Evolutionary conservation across 1,140 invertebrate species (phyloP).

Genomic region (Platorchestia sp.): DNA sequence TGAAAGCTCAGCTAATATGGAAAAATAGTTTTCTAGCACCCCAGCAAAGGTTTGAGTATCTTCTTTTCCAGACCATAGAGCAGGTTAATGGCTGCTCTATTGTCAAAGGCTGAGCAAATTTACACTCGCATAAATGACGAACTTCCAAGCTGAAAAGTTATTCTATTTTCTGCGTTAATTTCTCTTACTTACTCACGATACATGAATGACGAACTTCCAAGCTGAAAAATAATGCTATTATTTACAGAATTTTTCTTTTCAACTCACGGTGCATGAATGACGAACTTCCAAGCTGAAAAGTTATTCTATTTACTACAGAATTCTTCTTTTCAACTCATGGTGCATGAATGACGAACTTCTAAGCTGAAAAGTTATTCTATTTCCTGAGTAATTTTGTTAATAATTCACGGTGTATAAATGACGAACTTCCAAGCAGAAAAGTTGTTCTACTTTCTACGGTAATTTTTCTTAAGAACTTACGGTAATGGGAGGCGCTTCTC

Average conservation of each 20-base stretch:
- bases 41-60: background rate
- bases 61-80: background rate
- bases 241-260: background rate
- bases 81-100: background rate
- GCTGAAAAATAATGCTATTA: background rate
- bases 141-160: background rate
- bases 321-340: background rate
- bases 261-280: background rate
- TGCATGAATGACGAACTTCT: background rate
- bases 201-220: background rate
- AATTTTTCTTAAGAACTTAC: background rate
- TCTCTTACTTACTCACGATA: background rate
- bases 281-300: background rate
- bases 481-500: constrained; percentile 22
- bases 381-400: background rate
- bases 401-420: background rate
- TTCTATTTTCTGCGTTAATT: background rate
- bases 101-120: background rate
- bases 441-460: background rate
- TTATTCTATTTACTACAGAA: background rate
- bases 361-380: background rate
- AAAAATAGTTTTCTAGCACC: background rate
- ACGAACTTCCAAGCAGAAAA: background rate
- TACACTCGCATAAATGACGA: background rate
- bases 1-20: background rate